Evolutionary conservation across 2,797 vertebrate species (phyloP).

Genomic region (Agapornis canus): DNA sequence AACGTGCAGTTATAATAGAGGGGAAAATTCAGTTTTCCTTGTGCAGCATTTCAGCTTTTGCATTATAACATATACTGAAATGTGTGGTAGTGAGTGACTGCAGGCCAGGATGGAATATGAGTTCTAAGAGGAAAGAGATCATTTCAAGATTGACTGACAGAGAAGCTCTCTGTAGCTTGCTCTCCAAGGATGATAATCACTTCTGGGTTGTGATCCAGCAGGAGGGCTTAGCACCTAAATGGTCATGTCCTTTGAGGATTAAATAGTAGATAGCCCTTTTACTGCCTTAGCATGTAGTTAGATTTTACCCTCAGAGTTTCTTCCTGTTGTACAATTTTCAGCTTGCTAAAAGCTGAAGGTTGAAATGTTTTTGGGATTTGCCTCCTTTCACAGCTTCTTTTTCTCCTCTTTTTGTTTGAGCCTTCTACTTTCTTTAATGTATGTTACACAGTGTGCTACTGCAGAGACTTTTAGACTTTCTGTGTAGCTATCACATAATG

Average conservation of each 20-base stretch:
- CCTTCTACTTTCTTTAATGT: not conserved
- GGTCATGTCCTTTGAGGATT: not conserved
- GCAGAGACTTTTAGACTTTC: not conserved
- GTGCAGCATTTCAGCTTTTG: slow-evolving; percentile 1
- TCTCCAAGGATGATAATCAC: not conserved
- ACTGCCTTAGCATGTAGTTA: not conserved
- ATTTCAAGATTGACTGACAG: not conserved
- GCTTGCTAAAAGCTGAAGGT: not conserved
- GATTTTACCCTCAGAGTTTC: not conserved
- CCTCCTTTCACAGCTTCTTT: not conserved
- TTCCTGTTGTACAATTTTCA: not conserved
- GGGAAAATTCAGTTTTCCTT: not conserved
- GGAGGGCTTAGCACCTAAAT: not conserved
- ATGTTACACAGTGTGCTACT: not conserved
- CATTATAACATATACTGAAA: not conserved
- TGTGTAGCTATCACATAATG: not conserved
- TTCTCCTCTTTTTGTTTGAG: not conserved
- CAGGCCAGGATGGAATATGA: not conserved
- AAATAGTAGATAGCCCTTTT: not conserved
- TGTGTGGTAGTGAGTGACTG: not conserved
- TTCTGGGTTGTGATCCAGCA: rapidly evolving
- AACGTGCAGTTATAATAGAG: not conserved
- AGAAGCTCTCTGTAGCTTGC: not conserved
- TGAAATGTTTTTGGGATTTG: not conserved
- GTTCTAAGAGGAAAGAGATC: not conserved